Conservation (phyloP, 2,888 invertebrate genomes). For the Mythimna vitellina region DNA sequence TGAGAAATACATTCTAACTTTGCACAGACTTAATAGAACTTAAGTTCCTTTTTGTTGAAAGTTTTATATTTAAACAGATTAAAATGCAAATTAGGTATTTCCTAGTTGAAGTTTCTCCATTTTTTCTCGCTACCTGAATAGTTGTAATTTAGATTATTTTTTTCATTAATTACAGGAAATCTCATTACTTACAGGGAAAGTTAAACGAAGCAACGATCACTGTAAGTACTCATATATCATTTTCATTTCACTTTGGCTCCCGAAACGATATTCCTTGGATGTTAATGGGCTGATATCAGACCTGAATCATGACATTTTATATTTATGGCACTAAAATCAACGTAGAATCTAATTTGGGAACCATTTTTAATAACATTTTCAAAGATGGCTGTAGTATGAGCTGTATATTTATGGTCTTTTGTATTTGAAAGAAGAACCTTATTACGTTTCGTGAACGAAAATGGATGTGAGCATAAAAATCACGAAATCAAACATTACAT, state of each 20-base stretch:
- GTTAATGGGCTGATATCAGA: slow-evolving; percentile 43
- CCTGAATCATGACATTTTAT: slow-evolving; percentile 27
- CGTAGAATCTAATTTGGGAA: slow-evolving; percentile 27
- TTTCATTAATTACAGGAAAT: slow-evolving; percentile 60
- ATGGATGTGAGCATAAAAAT: slow-evolving; percentile 40
- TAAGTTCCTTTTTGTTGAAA: slow-evolving; percentile 37
- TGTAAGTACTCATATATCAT: slow-evolving; percentile 65
- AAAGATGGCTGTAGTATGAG: neutral
- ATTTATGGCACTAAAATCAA: slow-evolving; percentile 41
- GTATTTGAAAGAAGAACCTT: neutral
- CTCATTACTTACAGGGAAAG: slow-evolving; percentile 60
- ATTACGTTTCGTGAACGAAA: neutral
- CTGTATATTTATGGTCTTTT: slow-evolving; percentile 31
- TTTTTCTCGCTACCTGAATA: slow-evolving; percentile 15
- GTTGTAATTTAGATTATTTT: slow-evolving; percentile 12
- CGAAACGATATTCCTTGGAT: slow-evolving; percentile 23
- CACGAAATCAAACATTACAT: slow-evolving; percentile 46
- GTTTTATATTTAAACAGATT: slow-evolving; percentile 50
- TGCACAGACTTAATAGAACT: slow-evolving; percentile 47
- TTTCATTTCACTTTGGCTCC: slow-evolving; percentile 46
- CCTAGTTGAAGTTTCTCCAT: slow-evolving; percentile 28
- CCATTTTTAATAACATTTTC: slow-evolving; percentile 26
- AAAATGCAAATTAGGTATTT: slow-evolving; percentile 46
- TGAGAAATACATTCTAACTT: slow-evolving; percentile 54
- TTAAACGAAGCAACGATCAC: slow-evolving; percentile 65